Evolutionary conservation across 2,797 vertebrate genomes (phyloP).

Genomic region (Hypotaenidia okinawae): DNA sequence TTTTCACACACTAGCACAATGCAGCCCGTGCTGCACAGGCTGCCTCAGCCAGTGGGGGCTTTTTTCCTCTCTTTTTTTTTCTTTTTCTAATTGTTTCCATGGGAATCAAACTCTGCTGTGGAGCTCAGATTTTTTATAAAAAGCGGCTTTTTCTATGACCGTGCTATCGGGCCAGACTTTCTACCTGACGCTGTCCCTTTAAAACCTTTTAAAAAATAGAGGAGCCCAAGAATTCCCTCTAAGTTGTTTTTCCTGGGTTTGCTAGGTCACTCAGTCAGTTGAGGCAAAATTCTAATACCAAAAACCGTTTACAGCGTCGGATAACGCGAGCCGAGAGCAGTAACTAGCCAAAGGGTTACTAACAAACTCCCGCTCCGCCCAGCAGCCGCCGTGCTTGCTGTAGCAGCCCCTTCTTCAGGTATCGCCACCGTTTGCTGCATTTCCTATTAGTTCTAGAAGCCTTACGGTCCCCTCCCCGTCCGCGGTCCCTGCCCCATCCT

Average conservation of each 20-base stretch:
- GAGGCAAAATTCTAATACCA: slow-evolving; percentile 60
- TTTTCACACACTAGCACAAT: slow-evolving; percentile 3
- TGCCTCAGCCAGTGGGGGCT: neutral
- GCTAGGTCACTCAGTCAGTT: slow-evolving; percentile 41
- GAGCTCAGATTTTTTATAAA: slow-evolving; percentile 44
- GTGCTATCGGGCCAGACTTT: neutral
- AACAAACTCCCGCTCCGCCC: slow-evolving; percentile 3
- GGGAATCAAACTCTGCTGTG: slow-evolving; percentile 1
- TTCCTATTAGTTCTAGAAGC: slow-evolving; percentile 77
- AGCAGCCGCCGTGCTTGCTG: slow-evolving; percentile 61
- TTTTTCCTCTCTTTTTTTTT: neutral
- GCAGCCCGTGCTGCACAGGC: neutral
- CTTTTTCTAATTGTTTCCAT: neutral
- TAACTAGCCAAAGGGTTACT: slow-evolving; percentile 73
- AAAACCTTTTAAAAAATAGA: neutral
- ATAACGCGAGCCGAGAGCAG: slow-evolving; percentile 60
- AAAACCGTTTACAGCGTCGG: slow-evolving; percentile 76
- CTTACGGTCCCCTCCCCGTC: slow-evolving; percentile 73
- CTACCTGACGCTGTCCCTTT: slow-evolving; percentile 53
- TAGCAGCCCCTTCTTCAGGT: slow-evolving; percentile 66
- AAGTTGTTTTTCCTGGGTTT: slow-evolving; percentile 18
- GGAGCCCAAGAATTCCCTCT: neutral
- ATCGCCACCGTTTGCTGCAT: slow-evolving; percentile 66
- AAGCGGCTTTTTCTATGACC: slow-evolving; percentile 46
- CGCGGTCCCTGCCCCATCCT: slow-evolving; percentile 41